A percentile compares a stretch with the other conserved stretches of the same genome.
phyloP scores from a whole-genome alignment of 1,140 invertebrate genomes.

The Dreissena polymorpha region DNA sequence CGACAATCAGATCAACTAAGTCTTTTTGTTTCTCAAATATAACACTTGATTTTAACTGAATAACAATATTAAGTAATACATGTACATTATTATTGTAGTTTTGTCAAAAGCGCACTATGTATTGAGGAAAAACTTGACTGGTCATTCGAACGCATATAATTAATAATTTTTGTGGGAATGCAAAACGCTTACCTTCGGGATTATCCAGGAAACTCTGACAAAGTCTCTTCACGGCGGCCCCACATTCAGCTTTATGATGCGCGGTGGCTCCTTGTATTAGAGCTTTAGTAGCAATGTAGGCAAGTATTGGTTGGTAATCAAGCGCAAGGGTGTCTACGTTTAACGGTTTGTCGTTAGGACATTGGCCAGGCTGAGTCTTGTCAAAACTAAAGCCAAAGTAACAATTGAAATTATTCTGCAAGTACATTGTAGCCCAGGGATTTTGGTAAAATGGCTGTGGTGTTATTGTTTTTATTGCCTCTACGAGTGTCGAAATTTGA shows the following conservation, averaged over 20 bases:
- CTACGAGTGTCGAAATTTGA: background rate
- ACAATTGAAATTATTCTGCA: constrained; percentile 31
- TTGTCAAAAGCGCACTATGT: too few species aligned
- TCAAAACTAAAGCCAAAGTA: constrained; percentile 27
- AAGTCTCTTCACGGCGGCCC: background rate
- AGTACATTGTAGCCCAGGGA: constrained; percentile 20
- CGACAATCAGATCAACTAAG: too few species aligned
- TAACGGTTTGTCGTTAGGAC: background rate
- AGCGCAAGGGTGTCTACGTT: background rate
- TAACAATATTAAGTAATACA: too few species aligned
- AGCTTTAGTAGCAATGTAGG: background rate
- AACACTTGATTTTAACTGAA: background rate
- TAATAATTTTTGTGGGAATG: too few species aligned
- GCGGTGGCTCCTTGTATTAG: background rate
- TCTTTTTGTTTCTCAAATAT: background rate
- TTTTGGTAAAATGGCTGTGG: constrained; percentile 27
- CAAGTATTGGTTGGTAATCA: background rate
- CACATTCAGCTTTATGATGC: background rate
- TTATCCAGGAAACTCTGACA: background rate
- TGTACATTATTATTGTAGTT: too few species aligned
- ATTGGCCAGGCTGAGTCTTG: background rate
- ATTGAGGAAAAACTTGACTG: too few species aligned
- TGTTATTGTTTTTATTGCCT: background rate
- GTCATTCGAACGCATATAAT: too few species aligned
- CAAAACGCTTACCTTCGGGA: too few species aligned